Evolutionary conservation across 2,113 vertebrate genomes (phyloP), one percentile per base, ranked within the genome.

Genomic region (Apaloderma vittatum): DNA sequence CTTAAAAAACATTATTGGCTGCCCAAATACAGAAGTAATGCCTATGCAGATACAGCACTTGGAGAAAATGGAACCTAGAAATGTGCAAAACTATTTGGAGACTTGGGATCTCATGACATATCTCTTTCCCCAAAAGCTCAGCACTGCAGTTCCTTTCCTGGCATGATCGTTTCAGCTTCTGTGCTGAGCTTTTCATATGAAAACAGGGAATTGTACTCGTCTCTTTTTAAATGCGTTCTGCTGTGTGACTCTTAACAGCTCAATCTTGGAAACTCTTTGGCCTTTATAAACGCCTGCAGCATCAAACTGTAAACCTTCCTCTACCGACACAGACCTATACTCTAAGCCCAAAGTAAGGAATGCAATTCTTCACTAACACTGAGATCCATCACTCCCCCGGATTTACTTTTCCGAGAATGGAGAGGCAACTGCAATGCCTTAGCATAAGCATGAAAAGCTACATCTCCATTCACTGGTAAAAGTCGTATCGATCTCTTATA

Each of bases 71-170:
- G 74, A 93, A 75, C 45, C 21, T 78, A 77, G 49, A 91, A 90
- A 85, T 49, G 76, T 49, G 79, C 51, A 89, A 86, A 83, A 71
- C 51, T 89, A 88, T 80, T 95, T 91, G 79, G 83, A 95, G 89
- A 86, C 94, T 67, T 97, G 91, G 80, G 93, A 95, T 86, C 68
- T 95, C 80, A 20, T 71, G 86, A 89, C 80, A 74, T 58, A 80
- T 77, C 76, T 84, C 72, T 94, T 96, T 86, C 67, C 86, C 68
- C 68, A 74, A 93, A 95, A 93, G 72, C 83, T 95, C 83, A 89
- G 72, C 48, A 67, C 68, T 91, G 63, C 73, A 77, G 79, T 72
- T 93, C 76, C 52, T 84, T 81, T 84, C 48, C 80, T 89, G 73
- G 34, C 65, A 71, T 71, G 73, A 86, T 72, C 6, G 27, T 86